Percentiles rank a stretch among this genome's conserved stretches.
These are phyloP conservation scores for Anguilla pacifica DNA, from an alignment of 2,797 vertebrate species.

Conservation along the genomic window DNA sequence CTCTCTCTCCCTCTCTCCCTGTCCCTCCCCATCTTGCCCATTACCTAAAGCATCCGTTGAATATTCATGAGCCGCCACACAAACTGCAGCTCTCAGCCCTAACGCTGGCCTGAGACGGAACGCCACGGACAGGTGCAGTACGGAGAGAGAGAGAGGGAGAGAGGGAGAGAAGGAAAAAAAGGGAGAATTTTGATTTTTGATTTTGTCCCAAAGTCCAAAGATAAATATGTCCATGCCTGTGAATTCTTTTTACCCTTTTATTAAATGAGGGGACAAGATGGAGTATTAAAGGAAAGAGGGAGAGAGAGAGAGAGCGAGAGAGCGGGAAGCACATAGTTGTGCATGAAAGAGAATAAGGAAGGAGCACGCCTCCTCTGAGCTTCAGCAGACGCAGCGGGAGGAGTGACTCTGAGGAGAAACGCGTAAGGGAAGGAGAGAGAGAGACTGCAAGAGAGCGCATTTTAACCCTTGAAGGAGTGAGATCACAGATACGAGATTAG, in stretches of 20 bases:
- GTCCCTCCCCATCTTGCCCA: slow-evolving; percentile 1
- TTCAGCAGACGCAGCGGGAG: background rate
- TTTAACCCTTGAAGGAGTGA: background rate
- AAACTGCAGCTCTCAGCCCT: slow-evolving; percentile 64
- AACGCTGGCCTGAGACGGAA: slow-evolving; percentile 44
- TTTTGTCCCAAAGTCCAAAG: background rate
- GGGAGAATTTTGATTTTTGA: background rate
- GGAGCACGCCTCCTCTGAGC: background rate
- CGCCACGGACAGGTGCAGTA: background rate
- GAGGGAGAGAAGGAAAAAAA: background rate
- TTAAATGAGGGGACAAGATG: background rate
- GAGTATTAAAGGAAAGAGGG: background rate
- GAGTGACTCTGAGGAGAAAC: background rate
- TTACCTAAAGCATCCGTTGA: slow-evolving; percentile 56
- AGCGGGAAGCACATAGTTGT: background rate
- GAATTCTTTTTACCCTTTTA: background rate
- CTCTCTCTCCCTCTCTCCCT: background rate
- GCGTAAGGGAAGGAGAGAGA: background rate
- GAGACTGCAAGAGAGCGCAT: background rate
- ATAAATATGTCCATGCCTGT: slow-evolving; percentile 7
- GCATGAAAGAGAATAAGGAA: background rate
- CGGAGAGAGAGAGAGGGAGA: background rate
- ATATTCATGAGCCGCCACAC: slow-evolving; percentile 64
- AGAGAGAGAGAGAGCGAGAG: background rate
- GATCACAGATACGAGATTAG: no score